phyloP scores from a whole-genome alignment of 2,888 invertebrate species.

The Pyrrhia umbra region DNA sequence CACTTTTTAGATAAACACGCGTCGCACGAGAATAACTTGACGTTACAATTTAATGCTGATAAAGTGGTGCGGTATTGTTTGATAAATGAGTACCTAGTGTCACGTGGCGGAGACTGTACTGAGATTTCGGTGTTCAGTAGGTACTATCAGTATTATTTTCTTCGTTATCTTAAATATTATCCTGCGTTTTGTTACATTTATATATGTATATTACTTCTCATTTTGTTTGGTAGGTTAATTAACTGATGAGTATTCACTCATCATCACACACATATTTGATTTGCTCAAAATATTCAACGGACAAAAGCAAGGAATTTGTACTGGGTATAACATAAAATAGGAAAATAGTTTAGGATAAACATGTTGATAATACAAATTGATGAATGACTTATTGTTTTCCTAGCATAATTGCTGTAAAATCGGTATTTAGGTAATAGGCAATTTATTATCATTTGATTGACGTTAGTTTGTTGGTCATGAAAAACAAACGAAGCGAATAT shows the following conservation, averaged over 20 bases:
- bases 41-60: conserved; percentile 47
- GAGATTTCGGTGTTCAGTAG: not conserved
- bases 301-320: no score
- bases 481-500: no score
- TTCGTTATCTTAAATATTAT: not conserved
- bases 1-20: conserved; percentile 70
- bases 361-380: not conserved
- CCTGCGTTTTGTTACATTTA: not conserved
- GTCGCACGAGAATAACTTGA: conserved; percentile 68
- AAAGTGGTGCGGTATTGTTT: conserved; percentile 33
- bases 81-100: conserved; percentile 7
- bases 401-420: not conserved
- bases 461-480: no score
- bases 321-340: no score
- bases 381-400: not conserved
- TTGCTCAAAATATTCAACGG: no score
- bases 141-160: not conserved
- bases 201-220: not conserved
- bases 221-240: not conserved
- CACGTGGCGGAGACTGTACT: conserved; percentile 34
- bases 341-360: no score
- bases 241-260: no score
- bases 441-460: no score
- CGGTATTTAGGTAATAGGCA: no score
- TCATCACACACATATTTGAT: no score